A percentile compares a stretch with the other conserved stretches of the same genome.
These are phyloP conservation scores for Drosophila aff. DNA, from an alignment of 1,140 invertebrate species.

Conservation along the genomic window DNA sequence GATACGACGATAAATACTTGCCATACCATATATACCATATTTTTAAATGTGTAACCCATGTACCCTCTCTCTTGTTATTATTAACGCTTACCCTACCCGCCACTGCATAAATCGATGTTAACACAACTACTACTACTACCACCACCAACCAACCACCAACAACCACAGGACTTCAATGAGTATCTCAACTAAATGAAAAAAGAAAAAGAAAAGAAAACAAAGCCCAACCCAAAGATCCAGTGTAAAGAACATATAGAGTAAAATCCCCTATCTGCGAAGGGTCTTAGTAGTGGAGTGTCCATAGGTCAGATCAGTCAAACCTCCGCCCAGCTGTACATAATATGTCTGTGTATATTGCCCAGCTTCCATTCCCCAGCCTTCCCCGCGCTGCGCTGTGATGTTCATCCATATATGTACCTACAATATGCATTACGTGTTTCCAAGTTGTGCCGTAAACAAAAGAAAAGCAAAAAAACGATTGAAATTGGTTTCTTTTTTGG, in stretches of 20 bases:
- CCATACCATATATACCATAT: slow-evolving; percentile 57
- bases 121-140: slow-evolving; percentile 72
- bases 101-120: slow-evolving; percentile 83
- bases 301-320: slow-evolving; percentile 51
- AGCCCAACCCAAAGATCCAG: slow-evolving; percentile 35
- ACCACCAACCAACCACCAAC: slow-evolving; percentile 59
- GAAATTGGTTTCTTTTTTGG: slow-evolving; percentile 36
- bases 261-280: slow-evolving; percentile 26
- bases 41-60: slow-evolving; percentile 81
- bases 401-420: slow-evolving; percentile 44
- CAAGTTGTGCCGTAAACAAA: slow-evolving; percentile 40
- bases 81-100: slow-evolving; percentile 84
- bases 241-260: slow-evolving; percentile 33
- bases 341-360: slow-evolving; percentile 43
- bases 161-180: slow-evolving; percentile 84
- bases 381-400: slow-evolving; percentile 50
- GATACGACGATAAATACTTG: slow-evolving; percentile 47
- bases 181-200: slow-evolving; percentile 78
- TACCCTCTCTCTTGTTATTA: slow-evolving; percentile 80
- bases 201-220: slow-evolving; percentile 12
- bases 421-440: slow-evolving; percentile 44
- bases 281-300: slow-evolving; percentile 56
- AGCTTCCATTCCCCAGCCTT: slow-evolving; percentile 45
- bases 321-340: slow-evolving; percentile 53
- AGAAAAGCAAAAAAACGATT: slow-evolving; percentile 17